Evolutionary conservation across 2,113 vertebrate genomes (phyloP).

Genomic region (Cynopterus brachyotis): DNA sequence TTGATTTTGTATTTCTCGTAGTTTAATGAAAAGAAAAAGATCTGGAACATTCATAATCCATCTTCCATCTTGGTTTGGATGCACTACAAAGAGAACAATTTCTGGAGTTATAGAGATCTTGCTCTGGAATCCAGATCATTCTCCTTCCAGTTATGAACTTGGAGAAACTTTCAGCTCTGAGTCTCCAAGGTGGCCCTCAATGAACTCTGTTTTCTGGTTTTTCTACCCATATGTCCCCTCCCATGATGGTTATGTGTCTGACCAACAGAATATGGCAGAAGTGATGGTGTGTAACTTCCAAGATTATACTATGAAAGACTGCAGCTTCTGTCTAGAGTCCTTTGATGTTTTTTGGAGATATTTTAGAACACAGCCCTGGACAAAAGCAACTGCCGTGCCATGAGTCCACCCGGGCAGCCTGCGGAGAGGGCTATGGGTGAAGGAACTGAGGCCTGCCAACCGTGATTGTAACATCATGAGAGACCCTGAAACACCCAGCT

Average conservation of each 20-base stretch:
- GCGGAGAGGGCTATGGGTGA: not conserved
- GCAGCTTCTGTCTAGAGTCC: not conserved
- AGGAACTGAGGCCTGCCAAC: not conserved
- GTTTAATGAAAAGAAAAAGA: not conserved
- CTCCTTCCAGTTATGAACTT: not conserved
- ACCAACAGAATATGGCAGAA: not conserved
- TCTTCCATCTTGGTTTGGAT: not conserved
- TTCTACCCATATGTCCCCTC: not conserved
- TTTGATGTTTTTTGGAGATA: not conserved
- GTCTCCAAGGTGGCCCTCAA: not conserved
- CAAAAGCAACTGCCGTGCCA: not conserved
- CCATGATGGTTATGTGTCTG: not conserved
- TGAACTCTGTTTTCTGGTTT: not conserved
- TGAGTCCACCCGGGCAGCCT: not conserved
- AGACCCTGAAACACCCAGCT: not conserved
- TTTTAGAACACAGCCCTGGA: not conserved
- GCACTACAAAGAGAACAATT: not conserved
- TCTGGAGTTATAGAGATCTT: not conserved
- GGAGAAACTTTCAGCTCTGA: not conserved
- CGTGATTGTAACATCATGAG: not conserved
- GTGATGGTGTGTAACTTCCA: not conserved
- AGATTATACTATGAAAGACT: not conserved
- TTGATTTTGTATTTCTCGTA: not conserved
- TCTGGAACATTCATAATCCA: not conserved
- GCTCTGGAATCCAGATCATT: not conserved